Percentiles rank a stretch among this genome's conserved stretches.
These are phyloP conservation scores for Melipona bicolor DNA, from an alignment of 2,888 invertebrate species.

Conservation along the genomic window DNA sequence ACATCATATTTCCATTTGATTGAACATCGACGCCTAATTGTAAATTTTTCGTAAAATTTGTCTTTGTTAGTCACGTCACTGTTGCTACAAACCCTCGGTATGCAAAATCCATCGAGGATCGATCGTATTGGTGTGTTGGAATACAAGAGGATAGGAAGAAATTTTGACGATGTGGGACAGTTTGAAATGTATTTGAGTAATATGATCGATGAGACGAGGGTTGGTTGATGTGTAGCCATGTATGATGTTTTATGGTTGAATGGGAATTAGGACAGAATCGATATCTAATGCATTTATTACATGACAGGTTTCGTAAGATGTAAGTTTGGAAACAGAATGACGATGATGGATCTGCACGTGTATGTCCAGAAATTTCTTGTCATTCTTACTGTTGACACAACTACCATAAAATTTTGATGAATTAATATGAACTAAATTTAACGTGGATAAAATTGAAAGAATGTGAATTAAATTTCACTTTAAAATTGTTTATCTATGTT, in stretches of 20 bases:
- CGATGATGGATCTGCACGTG: not conserved
- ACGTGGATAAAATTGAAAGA: too few species aligned
- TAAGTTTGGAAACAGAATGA: not conserved
- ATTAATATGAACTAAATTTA: too few species aligned
- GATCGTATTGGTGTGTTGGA: conserved; percentile 15
- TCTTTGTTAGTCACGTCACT: not conserved
- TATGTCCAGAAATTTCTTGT: not conserved
- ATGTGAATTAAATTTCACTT: too few species aligned
- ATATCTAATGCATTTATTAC: not conserved
- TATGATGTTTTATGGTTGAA: not conserved
- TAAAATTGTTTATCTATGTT: not conserved
- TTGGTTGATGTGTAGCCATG: not conserved
- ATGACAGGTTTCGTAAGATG: not conserved
- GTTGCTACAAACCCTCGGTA: not conserved
- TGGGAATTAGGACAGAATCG: not conserved
- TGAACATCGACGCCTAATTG: too few species aligned
- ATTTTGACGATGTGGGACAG: conserved; percentile 4
- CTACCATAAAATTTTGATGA: not conserved
- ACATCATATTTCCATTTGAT: too few species aligned
- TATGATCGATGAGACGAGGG: conserved; percentile 17
- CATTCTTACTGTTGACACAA: not conserved
- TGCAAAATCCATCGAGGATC: conserved; percentile 1
- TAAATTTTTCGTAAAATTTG: too few species aligned
- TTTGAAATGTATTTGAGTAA: not conserved
- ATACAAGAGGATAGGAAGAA: not conserved